These are phyloP conservation scores for Mus pahari DNA, from an alignment of 2,113 vertebrate species.

Conservation along the genomic window DNA sequence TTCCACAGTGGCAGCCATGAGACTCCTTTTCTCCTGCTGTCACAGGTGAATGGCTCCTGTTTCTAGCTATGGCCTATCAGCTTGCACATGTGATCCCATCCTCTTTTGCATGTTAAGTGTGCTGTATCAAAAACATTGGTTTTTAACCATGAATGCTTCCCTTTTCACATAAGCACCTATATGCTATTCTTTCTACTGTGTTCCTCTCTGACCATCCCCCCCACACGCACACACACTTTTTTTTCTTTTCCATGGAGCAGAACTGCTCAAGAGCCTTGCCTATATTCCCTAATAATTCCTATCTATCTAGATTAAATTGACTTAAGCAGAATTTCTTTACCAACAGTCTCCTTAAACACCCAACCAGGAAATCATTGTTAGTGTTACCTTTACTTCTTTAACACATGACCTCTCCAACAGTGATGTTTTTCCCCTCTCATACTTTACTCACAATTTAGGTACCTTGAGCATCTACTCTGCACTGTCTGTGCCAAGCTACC, in stretches of 20 bases:
- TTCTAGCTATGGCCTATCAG: neutral
- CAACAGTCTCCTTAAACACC: neutral
- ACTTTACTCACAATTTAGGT: neutral
- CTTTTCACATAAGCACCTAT: too few species aligned
- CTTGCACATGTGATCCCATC: neutral
- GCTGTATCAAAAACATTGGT: neutral
- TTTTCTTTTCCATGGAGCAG: neutral
- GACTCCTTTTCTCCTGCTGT: neutral
- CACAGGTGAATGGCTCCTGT: neutral
- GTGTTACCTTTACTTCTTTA: neutral
- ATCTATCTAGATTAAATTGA: neutral
- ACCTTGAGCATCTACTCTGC: neutral
- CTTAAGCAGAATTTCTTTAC: neutral
- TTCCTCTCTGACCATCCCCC: neutral
- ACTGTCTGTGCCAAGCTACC: neutral
- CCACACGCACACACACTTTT: too few species aligned
- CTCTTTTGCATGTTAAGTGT: neutral
- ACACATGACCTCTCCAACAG: neutral
- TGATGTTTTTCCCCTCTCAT: neutral
- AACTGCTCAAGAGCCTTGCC: neutral
- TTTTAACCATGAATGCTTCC: neutral
- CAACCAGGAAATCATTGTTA: neutral
- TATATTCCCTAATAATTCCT: neutral
- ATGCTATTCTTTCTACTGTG: neutral
- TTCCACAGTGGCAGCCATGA: fast-evolving